Base-by-base conservation (phyloP, 2,113 vertebrate species). In the Sinocyclocheilus anshuiensis region DNA sequence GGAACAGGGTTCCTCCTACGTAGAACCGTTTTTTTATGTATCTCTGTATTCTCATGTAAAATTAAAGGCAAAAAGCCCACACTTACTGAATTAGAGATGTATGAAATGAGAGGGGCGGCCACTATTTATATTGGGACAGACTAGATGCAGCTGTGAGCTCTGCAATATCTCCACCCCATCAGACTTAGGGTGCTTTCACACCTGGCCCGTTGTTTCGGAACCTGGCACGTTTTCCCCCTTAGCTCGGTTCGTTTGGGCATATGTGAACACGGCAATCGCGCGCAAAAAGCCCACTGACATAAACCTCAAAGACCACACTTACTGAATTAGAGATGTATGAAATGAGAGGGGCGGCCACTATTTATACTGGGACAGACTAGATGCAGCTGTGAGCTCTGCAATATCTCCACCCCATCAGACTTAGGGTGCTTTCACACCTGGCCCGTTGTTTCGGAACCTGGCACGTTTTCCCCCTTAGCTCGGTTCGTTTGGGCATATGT, bases 311-410 rank as follows among this genome's bases (percentile, higher is more conserved):
- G 20, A 61, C 50, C 55, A 80, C 33, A 61, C 20, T 55, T 4
- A 6, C 29, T 57, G 55, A 78, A 59, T 78, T 78, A 78, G 26
- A 59, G 77, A 80, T 80, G 20, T 80, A 22, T 80, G 77, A 80
- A 61, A 42, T 42, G 12, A 22, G 16, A 39, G 6, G 24, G 13
- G 57, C 7, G 22, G 36, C 7, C 36, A 24, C 20, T 61, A 7
- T 79, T 61, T 61, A 39, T n/a, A 59, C 39, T 6, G 24, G 11
- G 63, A 26, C 24, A 67, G 57, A 6, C 13, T 36, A 83, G 29
- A 85, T 29, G 36, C 9, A 81, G 57, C 61, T 77, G 2, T 81
- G 65, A 85, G n/a, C 16, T 4, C 10, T 74, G 26, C 22, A 48
- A 12, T 45, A 24, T 61, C 24, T 72, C 16, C 22, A 24, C 39